Evolutionary conservation across 2,888 invertebrate species (phyloP).

Genomic region (Pinctada fucata): DNA sequence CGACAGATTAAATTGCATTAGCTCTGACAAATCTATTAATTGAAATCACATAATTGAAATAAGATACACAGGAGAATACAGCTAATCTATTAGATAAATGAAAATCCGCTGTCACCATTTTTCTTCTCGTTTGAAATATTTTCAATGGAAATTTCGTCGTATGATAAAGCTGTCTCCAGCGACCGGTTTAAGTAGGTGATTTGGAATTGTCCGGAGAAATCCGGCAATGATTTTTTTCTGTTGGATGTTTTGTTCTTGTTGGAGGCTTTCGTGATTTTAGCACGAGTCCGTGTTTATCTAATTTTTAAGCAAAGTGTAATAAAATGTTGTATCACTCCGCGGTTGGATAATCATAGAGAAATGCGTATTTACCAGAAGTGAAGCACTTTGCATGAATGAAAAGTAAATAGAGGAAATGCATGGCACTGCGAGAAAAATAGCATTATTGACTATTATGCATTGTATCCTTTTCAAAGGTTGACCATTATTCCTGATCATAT

Average conservation of each 20-base stretch:
- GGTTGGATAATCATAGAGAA: neutral
- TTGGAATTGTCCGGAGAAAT: conserved; percentile 23
- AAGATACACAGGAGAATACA: conserved; percentile 46
- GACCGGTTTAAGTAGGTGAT: conserved; percentile 24
- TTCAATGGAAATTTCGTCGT: conserved; percentile 32
- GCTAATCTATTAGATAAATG: conserved; percentile 52
- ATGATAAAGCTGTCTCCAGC: conserved; percentile 39
- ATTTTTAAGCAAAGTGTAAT: neutral
- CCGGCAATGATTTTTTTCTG: neutral
- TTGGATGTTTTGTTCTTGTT: neutral
- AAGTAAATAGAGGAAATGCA: too few relatives aligned
- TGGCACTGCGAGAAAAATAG: too few relatives aligned
- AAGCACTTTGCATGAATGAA: too few relatives aligned
- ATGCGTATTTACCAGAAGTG: neutral
- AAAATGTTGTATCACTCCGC: neutral
- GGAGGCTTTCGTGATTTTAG: neutral
- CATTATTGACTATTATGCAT: too few relatives aligned
- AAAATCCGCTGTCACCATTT: conserved; percentile 36
- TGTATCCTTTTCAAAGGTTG: too few relatives aligned
- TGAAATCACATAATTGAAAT: conserved; percentile 52
- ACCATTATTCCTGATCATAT: too few relatives aligned
- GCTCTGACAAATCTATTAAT: conserved; percentile 61
- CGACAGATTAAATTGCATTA: conserved; percentile 50
- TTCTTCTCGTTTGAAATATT: conserved; percentile 35
- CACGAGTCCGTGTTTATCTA: neutral